Base-by-base conservation (phyloP, 2,888 invertebrate species). In the Xestia ashworthii region DNA sequence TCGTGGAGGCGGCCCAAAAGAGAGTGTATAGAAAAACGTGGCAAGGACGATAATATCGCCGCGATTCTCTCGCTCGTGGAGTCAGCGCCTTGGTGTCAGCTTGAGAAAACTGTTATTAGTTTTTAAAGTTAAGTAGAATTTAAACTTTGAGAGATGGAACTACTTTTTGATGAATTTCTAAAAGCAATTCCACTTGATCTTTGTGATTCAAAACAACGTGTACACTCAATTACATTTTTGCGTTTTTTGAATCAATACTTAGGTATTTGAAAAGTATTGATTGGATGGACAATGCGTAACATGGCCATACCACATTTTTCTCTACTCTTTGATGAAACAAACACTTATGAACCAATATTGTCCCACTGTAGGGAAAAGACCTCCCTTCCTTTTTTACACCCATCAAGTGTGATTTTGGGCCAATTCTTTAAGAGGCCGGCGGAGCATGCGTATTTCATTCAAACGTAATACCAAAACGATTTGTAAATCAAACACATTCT, bases 101-200 rank as follows among this genome's bases (percentile, higher is more conserved):
- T 78, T 65, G 71, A 50, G 64, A 44, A 25, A 80, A 71, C 80
- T 58, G 64, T 78, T 78, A 80, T 80, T 78, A 80, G 78, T 80
- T 78, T 65, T 80, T 32, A 53, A 71, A 65, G 55, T 78, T 80
- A n/a, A 55, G 32, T n/a, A 38, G 58, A 50, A 78, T 32, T 65
- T 0, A n/a, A 79, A 41, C 16, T 78, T 48, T 68, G 19, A 8
- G 5, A 22, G n/a, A 55, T 16, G 2, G 2, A 64, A 25, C 8
- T 53, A 16, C 9, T 41, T 55, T 78, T 78, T 78, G 25, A 70
- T 69, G 25, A 69, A 25, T 60, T 3, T 68, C 9, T 78, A 1
- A 25, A 25, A 77, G 14, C 46, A 46, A 64, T 22, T 32, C 9
- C 16, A 32, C 19, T 58, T 48, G 12, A 16, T 74, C 46, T n/a